Base-by-base conservation (phyloP, 2,113 vertebrate species). In the Oriolus oriolus region DNA sequence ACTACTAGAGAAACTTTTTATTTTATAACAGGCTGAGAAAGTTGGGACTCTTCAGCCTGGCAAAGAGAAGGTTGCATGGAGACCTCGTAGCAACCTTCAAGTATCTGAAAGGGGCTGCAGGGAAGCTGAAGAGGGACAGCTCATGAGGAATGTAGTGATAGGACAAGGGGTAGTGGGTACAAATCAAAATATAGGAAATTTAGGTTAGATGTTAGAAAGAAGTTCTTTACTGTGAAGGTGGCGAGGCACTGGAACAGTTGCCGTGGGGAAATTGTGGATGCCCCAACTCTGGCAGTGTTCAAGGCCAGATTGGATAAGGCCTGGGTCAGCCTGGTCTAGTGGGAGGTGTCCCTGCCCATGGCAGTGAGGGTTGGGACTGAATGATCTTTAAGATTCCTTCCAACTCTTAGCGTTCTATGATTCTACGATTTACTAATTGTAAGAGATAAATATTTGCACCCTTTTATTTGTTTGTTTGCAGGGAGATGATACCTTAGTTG, bases 401-500 rank as follows among this genome's bases (percentile, higher is more conserved):
- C 71, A 84, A 24, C 27, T 22, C 22, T 42, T 33, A 42, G 56
- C 26, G 28, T 63, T 24, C 10, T 63, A 37, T 59, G 27, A 20
- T 42, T 81, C 35, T 33, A 20, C 69, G 27, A 47, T 85, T 82
- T 52, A 54, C 69, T 66, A 33, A 37, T 78, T 81, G 31, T 50
- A 41, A 88, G 23, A 53, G 65, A 69, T 21, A 95, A 86, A 53
- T 87, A 69, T 63, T 94, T 91, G 20, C 16, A 12, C 5, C 6
- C 13, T 89, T 95, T 64, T 88, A 16, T 37, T 81, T 89, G 47
- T 50, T 79, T 84, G 52, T 94, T 96, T 95, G 13, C 83, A 99
- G 99, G 99, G 97, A 83, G 99, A 99, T 30, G 99, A 99, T 41
- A 99, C 98, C 54, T 98, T 99, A 81, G 92, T 99, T 31, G 68